Conservation (phyloP, 2,113 vertebrate genomes). For the Merops nubicus region DNA sequence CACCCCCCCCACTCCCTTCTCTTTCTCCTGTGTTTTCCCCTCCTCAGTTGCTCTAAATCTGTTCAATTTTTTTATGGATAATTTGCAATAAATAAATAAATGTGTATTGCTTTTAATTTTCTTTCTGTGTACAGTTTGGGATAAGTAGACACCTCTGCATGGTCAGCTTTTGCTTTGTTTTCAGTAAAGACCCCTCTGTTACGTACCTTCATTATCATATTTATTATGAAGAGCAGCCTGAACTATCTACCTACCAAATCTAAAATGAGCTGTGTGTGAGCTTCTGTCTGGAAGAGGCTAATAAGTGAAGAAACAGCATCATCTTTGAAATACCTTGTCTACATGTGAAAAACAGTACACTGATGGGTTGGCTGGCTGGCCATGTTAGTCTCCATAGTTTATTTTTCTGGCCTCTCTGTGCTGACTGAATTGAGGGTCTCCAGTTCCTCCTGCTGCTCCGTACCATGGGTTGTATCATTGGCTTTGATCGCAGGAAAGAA, state of each 20-base stretch:
- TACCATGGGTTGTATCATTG: background rate
- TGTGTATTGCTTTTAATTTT: background rate
- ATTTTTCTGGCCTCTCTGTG: background rate
- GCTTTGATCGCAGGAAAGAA: background rate
- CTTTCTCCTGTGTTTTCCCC: fast-evolving
- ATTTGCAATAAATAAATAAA: background rate
- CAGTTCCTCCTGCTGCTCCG: background rate
- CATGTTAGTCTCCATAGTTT: background rate
- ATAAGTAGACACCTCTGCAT: background rate
- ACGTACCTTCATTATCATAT: background rate
- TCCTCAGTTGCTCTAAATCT: background rate
- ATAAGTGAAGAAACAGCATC: background rate
- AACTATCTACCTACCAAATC: background rate
- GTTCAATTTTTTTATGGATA: background rate
- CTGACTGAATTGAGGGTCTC: background rate
- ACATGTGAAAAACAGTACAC: background rate
- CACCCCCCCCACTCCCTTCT: too few relatives aligned
- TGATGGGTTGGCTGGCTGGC: background rate
- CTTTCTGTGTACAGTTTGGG: background rate
- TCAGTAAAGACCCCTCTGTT: background rate
- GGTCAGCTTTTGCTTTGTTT: background rate
- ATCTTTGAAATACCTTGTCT: background rate
- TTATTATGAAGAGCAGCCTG: background rate
- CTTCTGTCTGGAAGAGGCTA: background rate
- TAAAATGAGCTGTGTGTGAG: background rate